Conservation (phyloP, 2,797 vertebrate species). For the Gymnoscopelus microlampas region DNA sequence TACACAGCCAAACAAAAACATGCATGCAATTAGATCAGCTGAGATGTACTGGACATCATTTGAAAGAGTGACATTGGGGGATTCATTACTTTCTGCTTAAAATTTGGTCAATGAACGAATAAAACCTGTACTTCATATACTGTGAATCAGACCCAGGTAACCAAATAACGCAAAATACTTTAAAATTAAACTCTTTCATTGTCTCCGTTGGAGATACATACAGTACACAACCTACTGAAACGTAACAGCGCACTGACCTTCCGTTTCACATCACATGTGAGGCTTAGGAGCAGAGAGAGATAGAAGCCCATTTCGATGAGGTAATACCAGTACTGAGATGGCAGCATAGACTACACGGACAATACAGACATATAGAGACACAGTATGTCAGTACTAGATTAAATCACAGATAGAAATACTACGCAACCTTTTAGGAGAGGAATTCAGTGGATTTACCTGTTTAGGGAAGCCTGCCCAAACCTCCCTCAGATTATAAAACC, state of each 20-base stretch:
- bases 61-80: too few species aligned
- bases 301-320: slow-evolving; percentile 92
- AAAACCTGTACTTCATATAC: too few species aligned
- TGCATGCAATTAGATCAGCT: background rate
- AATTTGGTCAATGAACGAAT: too few species aligned
- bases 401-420: background rate
- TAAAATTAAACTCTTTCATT: background rate
- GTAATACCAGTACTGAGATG: slow-evolving; percentile 96
- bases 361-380: slow-evolving; percentile 38
- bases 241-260: slow-evolving; percentile 81
- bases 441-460: slow-evolving; percentile 77
- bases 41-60: too few species aligned
- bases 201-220: background rate
- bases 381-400: background rate
- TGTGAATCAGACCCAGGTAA: background rate
- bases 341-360: slow-evolving; percentile 83
- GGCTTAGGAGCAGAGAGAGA: slow-evolving; percentile 88
- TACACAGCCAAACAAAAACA: slow-evolving; percentile 7
- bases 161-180: background rate
- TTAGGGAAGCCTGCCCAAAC: slow-evolving; percentile 92
- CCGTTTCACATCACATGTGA: slow-evolving; percentile 88
- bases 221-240: background rate
- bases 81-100: too few species aligned
- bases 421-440: background rate
- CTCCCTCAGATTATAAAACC: slow-evolving; percentile 90